phyloP scores from a whole-genome alignment of 2,888 invertebrate genomes.

The Nezara viridula region DNA sequence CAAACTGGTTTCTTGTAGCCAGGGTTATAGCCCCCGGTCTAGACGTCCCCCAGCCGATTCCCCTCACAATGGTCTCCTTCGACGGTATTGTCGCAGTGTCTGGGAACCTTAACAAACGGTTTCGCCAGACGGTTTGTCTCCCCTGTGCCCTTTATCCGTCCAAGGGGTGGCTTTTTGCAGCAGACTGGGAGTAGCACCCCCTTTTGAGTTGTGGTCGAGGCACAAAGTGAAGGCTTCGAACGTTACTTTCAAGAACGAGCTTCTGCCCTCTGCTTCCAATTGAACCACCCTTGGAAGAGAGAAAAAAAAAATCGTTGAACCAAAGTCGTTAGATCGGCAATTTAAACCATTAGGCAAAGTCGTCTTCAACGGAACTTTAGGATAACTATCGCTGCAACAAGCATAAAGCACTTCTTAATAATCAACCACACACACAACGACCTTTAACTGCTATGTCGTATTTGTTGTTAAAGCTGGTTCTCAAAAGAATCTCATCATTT shows the following conservation, averaged over 20 bases:
- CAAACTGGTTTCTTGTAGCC: slow-evolving; percentile 26
- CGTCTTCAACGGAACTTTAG: neutral
- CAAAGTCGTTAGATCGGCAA: neutral
- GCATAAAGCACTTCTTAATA: neutral
- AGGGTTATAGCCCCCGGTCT: slow-evolving; percentile 7
- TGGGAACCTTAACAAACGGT: slow-evolving; percentile 38
- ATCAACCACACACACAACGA: neutral
- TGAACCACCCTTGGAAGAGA: neutral
- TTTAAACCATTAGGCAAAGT: neutral
- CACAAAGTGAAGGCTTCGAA: slow-evolving; percentile 1
- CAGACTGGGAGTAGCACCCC: neutral
- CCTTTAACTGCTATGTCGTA: neutral
- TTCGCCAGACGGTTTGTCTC: slow-evolving; percentile 42
- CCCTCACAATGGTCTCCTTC: slow-evolving; percentile 25
- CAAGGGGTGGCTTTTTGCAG: slow-evolving; percentile 31
- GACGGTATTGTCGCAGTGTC: slow-evolving; percentile 24
- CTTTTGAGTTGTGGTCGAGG: slow-evolving; percentile 17
- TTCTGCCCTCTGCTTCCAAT: neutral
- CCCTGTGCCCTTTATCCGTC: neutral
- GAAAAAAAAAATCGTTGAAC: neutral
- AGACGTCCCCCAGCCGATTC: slow-evolving; percentile 21
- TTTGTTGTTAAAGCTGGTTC: neutral
- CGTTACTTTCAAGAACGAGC: slow-evolving; percentile 24
- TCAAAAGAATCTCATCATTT: too few species aligned
- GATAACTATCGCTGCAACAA: neutral